Conservation (phyloP, 2,888 invertebrate genomes). For the Sarcophaga carnaria region DNA sequence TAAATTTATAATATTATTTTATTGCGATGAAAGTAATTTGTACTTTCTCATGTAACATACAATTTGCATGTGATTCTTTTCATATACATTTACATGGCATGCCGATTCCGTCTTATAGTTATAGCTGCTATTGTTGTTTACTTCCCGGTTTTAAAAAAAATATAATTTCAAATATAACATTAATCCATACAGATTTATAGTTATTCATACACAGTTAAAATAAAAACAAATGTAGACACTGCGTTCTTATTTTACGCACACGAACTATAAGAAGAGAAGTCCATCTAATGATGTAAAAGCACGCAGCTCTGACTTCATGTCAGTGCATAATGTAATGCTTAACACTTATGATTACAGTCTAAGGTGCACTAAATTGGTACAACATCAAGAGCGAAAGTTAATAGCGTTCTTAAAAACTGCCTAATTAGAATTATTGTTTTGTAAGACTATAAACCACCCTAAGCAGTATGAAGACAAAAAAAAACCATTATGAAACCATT, state of each 20-base stretch:
- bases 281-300: slow-evolving; percentile 64
- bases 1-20: background rate
- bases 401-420: background rate
- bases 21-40: background rate
- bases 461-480: no score
- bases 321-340: slow-evolving; percentile 46
- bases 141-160: slow-evolving; percentile 39
- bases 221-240: background rate
- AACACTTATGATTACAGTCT: slow-evolving; percentile 5
- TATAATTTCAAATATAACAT: background rate
- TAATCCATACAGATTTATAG: slow-evolving; percentile 13
- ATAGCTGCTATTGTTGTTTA: slow-evolving; percentile 18
- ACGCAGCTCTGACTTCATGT: slow-evolving; percentile 67
- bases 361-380: background rate
- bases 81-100: background rate
- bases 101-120: slow-evolving; percentile 25
- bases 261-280: slow-evolving; percentile 16
- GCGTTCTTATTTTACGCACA: slow-evolving; percentile 24
- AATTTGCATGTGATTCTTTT: slow-evolving; percentile 48
- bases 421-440: no score
- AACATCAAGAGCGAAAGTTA: background rate
- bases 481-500: no score
- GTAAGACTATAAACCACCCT: no score
- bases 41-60: slow-evolving; percentile 15
- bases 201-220: slow-evolving; percentile 29